Percentiles rank a stretch among this genome's conserved stretches.
phyloP scores from a whole-genome alignment of 2,888 invertebrate genomes.

The Lithophane socia region DNA sequence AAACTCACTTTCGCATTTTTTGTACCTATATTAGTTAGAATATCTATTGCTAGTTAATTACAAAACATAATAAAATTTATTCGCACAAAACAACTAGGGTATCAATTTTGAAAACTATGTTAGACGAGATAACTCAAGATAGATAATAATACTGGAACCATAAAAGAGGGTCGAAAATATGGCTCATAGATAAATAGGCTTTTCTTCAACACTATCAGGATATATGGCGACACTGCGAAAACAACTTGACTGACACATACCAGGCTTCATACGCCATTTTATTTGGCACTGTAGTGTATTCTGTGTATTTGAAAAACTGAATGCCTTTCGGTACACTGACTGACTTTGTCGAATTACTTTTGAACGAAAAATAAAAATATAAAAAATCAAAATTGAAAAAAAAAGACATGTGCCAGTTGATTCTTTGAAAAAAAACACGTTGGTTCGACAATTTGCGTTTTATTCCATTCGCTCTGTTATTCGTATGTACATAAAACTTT shows the following conservation, averaged over 20 bases:
- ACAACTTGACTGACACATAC: conserved; percentile 15
- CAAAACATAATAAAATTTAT: neutral
- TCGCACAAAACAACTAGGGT: neutral
- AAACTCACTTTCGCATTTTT: no score
- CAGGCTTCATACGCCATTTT: conserved; percentile 24
- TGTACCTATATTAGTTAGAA: no score
- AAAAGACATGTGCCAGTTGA: no score
- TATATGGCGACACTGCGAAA: conserved; percentile 10
- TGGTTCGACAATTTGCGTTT: conserved; percentile 1
- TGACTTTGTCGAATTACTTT: no score
- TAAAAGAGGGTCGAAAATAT: conserved; percentile 21
- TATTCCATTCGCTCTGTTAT: conserved; percentile 7
- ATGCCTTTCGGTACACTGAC: neutral
- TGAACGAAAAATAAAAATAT: no score
- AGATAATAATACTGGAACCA: conserved; percentile 12
- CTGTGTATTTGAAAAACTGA: conserved; percentile 6
- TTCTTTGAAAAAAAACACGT: no score
- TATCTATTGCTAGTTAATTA: neutral
- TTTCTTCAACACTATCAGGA: conserved; percentile 10
- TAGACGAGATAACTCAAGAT: conserved; percentile 2
- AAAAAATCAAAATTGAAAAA: no score
- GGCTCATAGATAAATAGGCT: conserved; percentile 15
- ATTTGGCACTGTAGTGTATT: conserved; percentile 27
- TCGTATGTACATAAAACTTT: no score
- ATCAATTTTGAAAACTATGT: neutral